These are phyloP conservation scores for Leuctra nigra DNA, from an alignment of 2,888 invertebrate species.

Conservation along the genomic window DNA sequence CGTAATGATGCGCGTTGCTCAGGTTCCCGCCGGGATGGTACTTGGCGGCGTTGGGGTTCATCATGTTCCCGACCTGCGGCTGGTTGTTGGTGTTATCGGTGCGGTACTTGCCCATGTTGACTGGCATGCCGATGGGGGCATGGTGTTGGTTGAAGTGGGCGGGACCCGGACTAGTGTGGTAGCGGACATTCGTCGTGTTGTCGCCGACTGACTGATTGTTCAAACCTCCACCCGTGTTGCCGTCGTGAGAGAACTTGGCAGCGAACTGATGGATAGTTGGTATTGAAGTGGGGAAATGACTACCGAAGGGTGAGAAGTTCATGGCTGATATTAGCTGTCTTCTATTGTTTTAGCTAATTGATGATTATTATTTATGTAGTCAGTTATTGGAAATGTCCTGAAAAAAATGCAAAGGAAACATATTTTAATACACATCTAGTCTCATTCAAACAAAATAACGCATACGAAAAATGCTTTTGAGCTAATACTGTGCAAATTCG, in stretches of 20 bases:
- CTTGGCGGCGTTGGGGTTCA: constrained; percentile 29
- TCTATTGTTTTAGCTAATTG: too few species aligned
- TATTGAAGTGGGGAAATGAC: constrained; percentile 68
- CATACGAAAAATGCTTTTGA: too few species aligned
- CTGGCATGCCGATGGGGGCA: constrained; percentile 48
- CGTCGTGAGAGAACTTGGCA: constrained; percentile 55
- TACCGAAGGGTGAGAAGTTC: constrained; percentile 83
- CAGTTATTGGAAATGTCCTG: too few species aligned
- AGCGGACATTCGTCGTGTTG: constrained; percentile 27
- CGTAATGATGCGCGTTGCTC: constrained; percentile 22
- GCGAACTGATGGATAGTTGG: constrained; percentile 80
- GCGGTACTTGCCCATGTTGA: constrained; percentile 54
- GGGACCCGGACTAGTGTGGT: constrained; percentile 30
- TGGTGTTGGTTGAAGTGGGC: constrained; percentile 49
- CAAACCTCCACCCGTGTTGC: constrained; percentile 29
- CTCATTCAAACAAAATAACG: too few species aligned
- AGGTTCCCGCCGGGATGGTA: constrained; percentile 26
- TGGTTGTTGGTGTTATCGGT: constrained; percentile 35
- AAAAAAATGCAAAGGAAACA: too few species aligned
- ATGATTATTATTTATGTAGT: too few species aligned
- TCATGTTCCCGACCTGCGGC: constrained; percentile 27
- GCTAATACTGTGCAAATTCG: neutral
- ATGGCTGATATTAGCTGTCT: too few species aligned
- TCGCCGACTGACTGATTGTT: constrained; percentile 29
- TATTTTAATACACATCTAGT: too few species aligned